Conservation (phyloP, 2,797 vertebrate species). For the Buphagus erythrorhynchus region DNA sequence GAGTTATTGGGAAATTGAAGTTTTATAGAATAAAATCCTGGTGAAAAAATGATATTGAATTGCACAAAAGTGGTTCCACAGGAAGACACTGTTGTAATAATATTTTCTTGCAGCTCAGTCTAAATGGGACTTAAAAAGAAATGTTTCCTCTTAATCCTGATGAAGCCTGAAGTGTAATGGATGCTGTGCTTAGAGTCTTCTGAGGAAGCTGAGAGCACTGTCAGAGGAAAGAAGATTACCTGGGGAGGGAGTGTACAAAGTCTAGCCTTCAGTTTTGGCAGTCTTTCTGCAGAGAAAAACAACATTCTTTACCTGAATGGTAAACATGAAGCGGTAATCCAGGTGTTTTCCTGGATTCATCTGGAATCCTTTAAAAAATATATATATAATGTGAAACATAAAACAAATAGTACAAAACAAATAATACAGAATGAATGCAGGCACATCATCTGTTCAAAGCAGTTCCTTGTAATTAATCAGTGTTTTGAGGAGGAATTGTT, state of each 20-base stretch:
- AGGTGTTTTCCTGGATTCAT: neutral
- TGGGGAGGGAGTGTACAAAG: neutral
- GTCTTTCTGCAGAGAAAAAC: neutral
- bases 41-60: neutral
- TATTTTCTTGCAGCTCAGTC: slow-evolving; percentile 30
- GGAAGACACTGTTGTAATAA: slow-evolving; percentile 8
- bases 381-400: neutral
- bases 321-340: neutral
- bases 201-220: neutral
- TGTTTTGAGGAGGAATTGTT: slow-evolving; percentile 35
- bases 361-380: neutral
- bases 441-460: neutral
- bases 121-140: slow-evolving; percentile 25
- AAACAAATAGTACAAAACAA: neutral
- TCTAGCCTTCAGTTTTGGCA: neutral
- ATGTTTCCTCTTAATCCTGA: slow-evolving; percentile 25
- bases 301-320: neutral
- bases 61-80: neutral
- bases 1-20: neutral
- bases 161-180: slow-evolving; percentile 40
- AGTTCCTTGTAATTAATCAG: slow-evolving; percentile 37
- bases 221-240: slow-evolving; percentile 30
- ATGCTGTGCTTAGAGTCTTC: neutral
- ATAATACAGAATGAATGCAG: neutral
- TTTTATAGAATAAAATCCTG: neutral